A percentile compares a stretch with the other conserved stretches of the same genome.
Conservation (phyloP, 2,113 vertebrate genomes). For the Pseudonaja textilis region DNA sequence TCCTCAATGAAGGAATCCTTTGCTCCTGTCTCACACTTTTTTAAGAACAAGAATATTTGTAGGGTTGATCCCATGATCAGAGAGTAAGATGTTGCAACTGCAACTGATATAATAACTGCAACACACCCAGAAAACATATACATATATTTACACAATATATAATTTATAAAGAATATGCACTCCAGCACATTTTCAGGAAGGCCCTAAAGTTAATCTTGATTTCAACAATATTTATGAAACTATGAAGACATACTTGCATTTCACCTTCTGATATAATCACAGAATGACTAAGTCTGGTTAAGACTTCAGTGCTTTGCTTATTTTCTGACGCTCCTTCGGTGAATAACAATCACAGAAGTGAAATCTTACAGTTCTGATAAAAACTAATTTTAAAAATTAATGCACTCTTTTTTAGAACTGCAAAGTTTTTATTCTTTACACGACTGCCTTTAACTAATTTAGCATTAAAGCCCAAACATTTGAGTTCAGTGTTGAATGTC, state of each 20-base stretch:
- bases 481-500: not conserved
- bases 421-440: not conserved
- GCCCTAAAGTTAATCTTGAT: not conserved
- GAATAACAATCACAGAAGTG: not conserved
- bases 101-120: not conserved
- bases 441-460: not conserved
- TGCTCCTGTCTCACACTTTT: not conserved
- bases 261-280: not conserved
- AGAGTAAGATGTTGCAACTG: not conserved
- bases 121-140: not conserved
- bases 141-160: not conserved
- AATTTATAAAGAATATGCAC: not conserved
- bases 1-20: not conserved
- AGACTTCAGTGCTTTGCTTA: not conserved
- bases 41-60: not conserved
- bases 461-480: not conserved
- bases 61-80: not conserved
- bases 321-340: not conserved
- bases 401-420: not conserved
- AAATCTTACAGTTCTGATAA: not conserved
- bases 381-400: not conserved
- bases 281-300: not conserved
- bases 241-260: not conserved
- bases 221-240: not conserved
- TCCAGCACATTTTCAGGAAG: not conserved